Evolutionary conservation across 2,888 invertebrate genomes (phyloP).

Genomic region (Galerucella nymphaeae): DNA sequence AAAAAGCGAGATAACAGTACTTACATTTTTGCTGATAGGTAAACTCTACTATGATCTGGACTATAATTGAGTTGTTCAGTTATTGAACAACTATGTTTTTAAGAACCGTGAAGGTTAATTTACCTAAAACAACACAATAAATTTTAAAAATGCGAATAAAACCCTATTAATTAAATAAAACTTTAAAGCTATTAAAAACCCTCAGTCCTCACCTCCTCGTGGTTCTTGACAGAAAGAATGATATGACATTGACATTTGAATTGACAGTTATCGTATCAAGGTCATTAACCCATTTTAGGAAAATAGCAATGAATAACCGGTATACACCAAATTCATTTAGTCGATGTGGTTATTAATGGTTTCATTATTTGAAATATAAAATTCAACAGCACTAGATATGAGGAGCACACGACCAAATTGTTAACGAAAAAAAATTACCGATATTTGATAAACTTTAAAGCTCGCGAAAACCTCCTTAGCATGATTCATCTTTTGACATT

Average conservation of each 20-base stretch:
- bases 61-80: background rate
- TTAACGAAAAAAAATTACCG: too few species aligned
- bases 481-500: slow-evolving; percentile 25
- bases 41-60: background rate
- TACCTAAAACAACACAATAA: slow-evolving; percentile 6
- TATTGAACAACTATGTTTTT: slow-evolving; percentile 12
- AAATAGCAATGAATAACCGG: too few species aligned
- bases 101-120: slow-evolving; percentile 20
- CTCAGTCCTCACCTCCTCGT: slow-evolving; percentile 15
- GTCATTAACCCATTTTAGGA: too few species aligned
- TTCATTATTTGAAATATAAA: too few species aligned
- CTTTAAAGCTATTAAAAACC: background rate
- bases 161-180: background rate
- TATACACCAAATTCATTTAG: too few species aligned
- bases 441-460: background rate
- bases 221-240: slow-evolving; percentile 21
- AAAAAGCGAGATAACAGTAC: background rate
- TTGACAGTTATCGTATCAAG: background rate
- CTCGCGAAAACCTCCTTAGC: background rate
- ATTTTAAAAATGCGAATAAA: background rate
- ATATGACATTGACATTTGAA: background rate
- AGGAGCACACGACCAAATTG: too few species aligned
- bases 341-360: too few species aligned
- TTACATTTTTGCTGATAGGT: slow-evolving; percentile 16
- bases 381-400: too few species aligned